Evolutionary conservation across 2,113 vertebrate genomes (phyloP), one percentile per base, ranked within the genome.

Genomic region (Mormyrus lacerda): DNA sequence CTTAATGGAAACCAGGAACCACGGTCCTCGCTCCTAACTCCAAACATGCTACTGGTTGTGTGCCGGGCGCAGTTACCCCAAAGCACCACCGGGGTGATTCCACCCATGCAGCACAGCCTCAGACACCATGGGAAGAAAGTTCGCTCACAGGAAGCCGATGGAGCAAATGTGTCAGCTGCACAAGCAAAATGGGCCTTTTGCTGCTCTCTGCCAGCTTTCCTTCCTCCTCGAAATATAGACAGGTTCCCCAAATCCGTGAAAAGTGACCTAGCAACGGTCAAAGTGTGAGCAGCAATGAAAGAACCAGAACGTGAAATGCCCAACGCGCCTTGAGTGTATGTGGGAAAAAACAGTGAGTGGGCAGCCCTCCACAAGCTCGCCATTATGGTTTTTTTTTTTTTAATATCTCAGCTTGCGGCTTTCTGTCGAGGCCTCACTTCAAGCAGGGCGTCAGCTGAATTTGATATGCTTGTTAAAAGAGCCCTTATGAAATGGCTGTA

Each of bases 391-490:
- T 44, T 82, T 15, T 55, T 44, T 83, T 4, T n/a, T 69, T 31
- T 65, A 65, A 53, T 89, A 51, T 61, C 50, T 85, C 24, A 50
- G 21, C 51, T 24, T 55, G 79, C n/a, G 79, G 79, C 79, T 84
- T 89, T 89, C 39, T 53, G 11, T 17, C 17, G 15, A 19, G 31
- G 35, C 83, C 51, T 55, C 58, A 45, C 51, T 58, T 84, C 76
- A 42, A 84, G 47, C 39, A 17, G 42, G 39, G 79, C 51, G 88
- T 61, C 31, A 84, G 88, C 76, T 39, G n/a, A 89, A 89, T 55
- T 85, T 85, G 88, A 61, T 89, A 85, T 65, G 88, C 88, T 84
- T 89, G 53, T 89, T 89, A 89, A 88, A 89, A 89, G 42, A 84
- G 35, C 51, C 88, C 42, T 27, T 84, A 89, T 89, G 79, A 89